Percentiles rank a stretch among this genome's conserved stretches.
Evolutionary conservation across 2,888 invertebrate species (phyloP).

Genomic region (Sipha maydis): DNA sequence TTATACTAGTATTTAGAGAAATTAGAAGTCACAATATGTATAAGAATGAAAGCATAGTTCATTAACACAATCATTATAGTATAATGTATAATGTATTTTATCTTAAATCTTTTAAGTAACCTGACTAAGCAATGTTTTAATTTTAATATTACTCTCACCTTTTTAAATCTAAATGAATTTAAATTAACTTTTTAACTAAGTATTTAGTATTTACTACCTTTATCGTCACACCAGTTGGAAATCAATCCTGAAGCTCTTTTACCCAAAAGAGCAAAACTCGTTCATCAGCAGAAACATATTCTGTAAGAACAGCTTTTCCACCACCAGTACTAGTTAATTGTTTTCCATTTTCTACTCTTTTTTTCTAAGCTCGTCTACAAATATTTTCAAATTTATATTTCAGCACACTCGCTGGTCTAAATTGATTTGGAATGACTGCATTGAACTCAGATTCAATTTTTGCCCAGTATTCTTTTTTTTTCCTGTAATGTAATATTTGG

Average conservation of each 20-base stretch:
- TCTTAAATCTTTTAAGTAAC: too few relatives aligned
- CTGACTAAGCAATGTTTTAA: too few relatives aligned
- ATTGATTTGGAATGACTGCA: background rate
- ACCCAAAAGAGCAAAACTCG: background rate
- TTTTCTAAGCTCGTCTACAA: too few relatives aligned
- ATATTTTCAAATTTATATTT: constrained; percentile 32
- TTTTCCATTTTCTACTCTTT: background rate
- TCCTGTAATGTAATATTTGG: too few relatives aligned
- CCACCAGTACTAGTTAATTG: background rate
- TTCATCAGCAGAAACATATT: background rate
- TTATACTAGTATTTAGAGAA: too few relatives aligned
- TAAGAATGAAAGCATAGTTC: too few relatives aligned
- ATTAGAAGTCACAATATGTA: too few relatives aligned
- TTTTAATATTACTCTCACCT: too few relatives aligned
- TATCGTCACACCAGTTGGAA: constrained; percentile 20
- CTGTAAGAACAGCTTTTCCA: background rate
- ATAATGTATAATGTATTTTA: too few relatives aligned
- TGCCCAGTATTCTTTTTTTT: too few relatives aligned
- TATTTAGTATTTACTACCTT: constrained; percentile 10
- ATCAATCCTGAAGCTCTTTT: background rate
- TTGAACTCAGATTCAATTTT: constrained; percentile 23
- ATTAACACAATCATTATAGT: too few relatives aligned
- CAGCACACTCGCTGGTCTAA: background rate
- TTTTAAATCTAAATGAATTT: background rate
- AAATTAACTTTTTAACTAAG: too few relatives aligned